Conservation (phyloP, 2,797 vertebrate species). For the Manis javanica region DNA sequence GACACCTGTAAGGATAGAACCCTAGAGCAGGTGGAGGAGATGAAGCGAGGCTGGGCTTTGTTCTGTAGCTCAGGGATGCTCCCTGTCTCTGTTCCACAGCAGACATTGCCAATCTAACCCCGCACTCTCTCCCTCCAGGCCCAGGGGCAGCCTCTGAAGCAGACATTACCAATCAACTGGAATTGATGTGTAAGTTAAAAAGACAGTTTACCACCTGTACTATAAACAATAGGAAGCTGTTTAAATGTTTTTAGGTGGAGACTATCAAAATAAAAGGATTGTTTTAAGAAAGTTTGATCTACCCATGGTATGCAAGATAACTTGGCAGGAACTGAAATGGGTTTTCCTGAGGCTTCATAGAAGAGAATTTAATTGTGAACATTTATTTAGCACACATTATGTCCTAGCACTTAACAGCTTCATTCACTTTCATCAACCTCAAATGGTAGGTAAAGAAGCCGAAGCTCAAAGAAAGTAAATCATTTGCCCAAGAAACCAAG, state of each 20-base stretch:
- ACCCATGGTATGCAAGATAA: neutral
- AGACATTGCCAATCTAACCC: neutral
- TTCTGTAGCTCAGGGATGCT: neutral
- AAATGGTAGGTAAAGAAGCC: neutral
- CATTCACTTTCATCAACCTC: neutral
- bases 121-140: neutral
- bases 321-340: neutral
- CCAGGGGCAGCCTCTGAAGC: neutral
- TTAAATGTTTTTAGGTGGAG: neutral
- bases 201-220: neutral
- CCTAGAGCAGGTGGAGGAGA: neutral
- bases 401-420: neutral
- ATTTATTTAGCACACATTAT: neutral
- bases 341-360: neutral
- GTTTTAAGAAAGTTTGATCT: slow-evolving; percentile 11
- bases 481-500: neutral
- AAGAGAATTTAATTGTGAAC: neutral
- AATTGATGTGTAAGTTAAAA: neutral
- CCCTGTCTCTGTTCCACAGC: neutral
- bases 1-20: neutral
- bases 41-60: neutral
- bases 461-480: neutral
- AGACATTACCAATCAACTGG: neutral
- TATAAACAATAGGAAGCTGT: neutral
- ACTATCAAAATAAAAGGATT: neutral